Conservation (phyloP, 2,888 invertebrate species). For the Sminthurides aquaticus region DNA sequence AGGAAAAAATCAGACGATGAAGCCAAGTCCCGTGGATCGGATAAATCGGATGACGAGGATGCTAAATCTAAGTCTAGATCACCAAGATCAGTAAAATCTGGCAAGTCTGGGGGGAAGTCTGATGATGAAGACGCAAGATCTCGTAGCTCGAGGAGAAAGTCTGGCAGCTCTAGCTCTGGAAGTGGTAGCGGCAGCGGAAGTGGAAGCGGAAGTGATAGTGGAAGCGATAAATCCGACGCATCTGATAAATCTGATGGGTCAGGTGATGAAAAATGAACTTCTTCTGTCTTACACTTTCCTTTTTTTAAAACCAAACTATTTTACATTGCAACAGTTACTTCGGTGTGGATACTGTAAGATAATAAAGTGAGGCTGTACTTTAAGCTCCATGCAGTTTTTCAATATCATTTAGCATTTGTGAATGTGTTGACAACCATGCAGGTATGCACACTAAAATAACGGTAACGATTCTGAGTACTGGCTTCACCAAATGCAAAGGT, state of each 20-base stretch:
- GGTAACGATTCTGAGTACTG: too few relatives aligned
- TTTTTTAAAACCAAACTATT: too few relatives aligned
- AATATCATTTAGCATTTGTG: too few relatives aligned
- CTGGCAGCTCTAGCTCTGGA: neutral
- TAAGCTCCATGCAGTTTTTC: too few relatives aligned
- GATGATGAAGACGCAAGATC: too few relatives aligned
- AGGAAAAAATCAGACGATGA: conserved; percentile 19
- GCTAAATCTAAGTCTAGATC: conserved; percentile 50
- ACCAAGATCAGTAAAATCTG: conserved; percentile 26
- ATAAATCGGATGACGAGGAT: conserved; percentile 49
- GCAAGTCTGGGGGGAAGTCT: neutral
- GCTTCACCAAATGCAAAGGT: too few relatives aligned
- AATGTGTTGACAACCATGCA: too few relatives aligned
- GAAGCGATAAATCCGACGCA: conserved; percentile 8
- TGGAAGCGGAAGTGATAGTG: conserved; percentile 9
- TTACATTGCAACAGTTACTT: too few relatives aligned
- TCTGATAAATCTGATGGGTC: conserved; percentile 9
- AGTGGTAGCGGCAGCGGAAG: conserved; percentile 3
- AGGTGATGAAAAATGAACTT: neutral
- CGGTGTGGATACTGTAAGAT: too few relatives aligned
- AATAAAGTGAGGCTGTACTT: too few relatives aligned
- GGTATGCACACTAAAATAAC: too few relatives aligned
- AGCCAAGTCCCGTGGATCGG: conserved; percentile 38
- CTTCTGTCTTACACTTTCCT: too few relatives aligned
- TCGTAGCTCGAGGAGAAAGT: conserved; percentile 9